phyloP scores from a whole-genome alignment of 2,888 invertebrate genomes.

The Eristalis arbustorum region DNA sequence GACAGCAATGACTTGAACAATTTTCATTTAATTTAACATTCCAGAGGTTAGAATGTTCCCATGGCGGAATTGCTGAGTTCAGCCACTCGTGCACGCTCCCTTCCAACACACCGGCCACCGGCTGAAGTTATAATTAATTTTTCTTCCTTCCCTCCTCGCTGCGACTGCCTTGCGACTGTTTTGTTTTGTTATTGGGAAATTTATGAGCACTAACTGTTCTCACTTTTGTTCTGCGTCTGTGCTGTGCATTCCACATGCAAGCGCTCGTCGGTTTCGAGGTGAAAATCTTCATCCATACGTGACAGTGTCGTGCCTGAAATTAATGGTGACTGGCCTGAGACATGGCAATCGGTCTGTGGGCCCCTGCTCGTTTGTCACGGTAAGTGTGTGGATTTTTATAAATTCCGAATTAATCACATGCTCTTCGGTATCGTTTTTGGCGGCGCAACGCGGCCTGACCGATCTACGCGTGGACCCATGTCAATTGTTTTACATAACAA shows the following conservation, averaged over 20 bases:
- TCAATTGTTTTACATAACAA: conserved; percentile 32
- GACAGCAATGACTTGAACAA: conserved; percentile 59
- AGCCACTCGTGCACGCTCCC: conserved; percentile 36
- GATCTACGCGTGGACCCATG: conserved; percentile 17
- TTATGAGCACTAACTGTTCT: conserved; percentile 67
- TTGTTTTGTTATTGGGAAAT: conserved; percentile 40
- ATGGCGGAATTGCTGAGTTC: conserved; percentile 56
- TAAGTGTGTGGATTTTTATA: conserved; percentile 31
- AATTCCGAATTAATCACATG: conserved; percentile 50
- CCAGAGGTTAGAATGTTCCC: conserved; percentile 68
- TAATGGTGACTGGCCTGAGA: conserved; percentile 48
- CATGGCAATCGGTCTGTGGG: conserved; percentile 7
- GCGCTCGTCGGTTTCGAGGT: conserved; percentile 25
- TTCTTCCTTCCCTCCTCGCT: background rate
- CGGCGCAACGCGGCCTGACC: background rate
- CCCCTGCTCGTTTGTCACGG: background rate
- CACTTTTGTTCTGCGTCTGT: conserved; percentile 62
- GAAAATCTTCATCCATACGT: conserved; percentile 60
- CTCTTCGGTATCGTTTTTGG: conserved; percentile 17
- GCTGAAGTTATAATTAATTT: conserved; percentile 51
- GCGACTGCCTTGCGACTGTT: background rate
- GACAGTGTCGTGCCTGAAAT: conserved; percentile 52
- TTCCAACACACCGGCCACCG: conserved; percentile 18
- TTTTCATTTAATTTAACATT: conserved; percentile 70
- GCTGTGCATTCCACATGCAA: conserved; percentile 45